Conservation (phyloP, 2,113 vertebrate species). For the Ceuthmochares aereus region DNA sequence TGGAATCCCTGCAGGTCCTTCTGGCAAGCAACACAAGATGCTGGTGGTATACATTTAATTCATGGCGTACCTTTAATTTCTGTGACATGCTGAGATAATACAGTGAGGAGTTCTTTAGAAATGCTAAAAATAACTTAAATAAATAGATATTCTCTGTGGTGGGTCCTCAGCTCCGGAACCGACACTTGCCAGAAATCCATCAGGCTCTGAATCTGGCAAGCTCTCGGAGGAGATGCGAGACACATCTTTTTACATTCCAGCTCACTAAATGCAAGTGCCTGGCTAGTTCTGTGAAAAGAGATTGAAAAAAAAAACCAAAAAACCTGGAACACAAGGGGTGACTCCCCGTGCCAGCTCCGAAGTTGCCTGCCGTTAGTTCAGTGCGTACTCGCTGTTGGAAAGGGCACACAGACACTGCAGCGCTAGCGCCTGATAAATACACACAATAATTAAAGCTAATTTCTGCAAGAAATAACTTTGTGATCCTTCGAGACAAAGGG, state of each 20-base stretch:
- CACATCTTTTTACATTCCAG: conserved; percentile 60
- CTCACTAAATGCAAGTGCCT: conserved; percentile 39
- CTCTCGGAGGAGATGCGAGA: conserved; percentile 44
- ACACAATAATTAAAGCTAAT: not conserved
- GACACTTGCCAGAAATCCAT: conserved; percentile 71
- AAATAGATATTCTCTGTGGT: conserved; percentile 73
- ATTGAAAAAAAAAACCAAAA: not conserved
- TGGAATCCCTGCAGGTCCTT: not conserved
- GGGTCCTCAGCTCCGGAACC: conserved; percentile 69
- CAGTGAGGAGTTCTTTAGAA: conserved; percentile 69
- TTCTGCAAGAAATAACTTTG: not conserved
- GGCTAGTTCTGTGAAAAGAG: not conserved
- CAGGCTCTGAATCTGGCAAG: conserved; percentile 66
- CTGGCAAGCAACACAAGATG: not conserved
- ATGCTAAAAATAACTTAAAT: conserved; percentile 72
- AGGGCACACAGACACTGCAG: not conserved
- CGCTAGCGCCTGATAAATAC: not conserved
- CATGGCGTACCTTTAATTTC: conserved; percentile 61
- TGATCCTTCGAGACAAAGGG: not conserved
- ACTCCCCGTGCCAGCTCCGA: conserved; percentile 1
- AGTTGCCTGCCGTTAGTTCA: conserved; percentile 9
- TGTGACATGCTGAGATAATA: conserved; percentile 64
- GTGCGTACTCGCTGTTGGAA: not conserved
- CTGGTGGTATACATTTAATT: conserved; percentile 43
- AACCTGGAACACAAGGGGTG: not conserved